Evolutionary conservation across 1,140 invertebrate species (phyloP).

Genomic region (Drosophila albomicans): DNA sequence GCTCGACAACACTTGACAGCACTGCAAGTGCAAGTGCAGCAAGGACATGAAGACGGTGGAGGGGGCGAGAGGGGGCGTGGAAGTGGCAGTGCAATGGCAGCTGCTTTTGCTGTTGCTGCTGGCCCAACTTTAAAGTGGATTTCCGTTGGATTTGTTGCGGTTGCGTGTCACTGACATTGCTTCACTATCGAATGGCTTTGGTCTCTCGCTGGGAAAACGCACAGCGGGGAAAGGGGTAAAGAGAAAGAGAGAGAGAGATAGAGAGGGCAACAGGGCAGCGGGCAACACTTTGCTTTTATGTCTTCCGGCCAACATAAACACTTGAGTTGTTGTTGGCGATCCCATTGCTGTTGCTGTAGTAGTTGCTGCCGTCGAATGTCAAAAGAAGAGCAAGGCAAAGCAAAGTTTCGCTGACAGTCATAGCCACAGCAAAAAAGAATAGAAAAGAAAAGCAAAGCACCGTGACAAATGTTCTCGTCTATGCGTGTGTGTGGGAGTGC

Average conservation of each 20-base stretch:
- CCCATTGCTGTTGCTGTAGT: constrained; percentile 4
- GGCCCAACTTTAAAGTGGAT: constrained; percentile 77
- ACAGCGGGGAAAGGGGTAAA: not conserved
- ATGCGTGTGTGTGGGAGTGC: constrained; percentile 33
- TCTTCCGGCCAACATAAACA: constrained; percentile 84
- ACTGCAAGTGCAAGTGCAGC: constrained; percentile 71
- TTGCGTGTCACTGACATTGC: constrained; percentile 75
- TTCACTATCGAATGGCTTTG: constrained; percentile 44
- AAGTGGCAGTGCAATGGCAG: constrained; percentile 1
- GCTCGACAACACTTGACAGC: constrained; percentile 75
- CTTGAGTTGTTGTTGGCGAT: constrained; percentile 57
- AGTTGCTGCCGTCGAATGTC: constrained; percentile 41
- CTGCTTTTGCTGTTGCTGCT: constrained; percentile 16
- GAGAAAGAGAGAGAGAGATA: not conserved
- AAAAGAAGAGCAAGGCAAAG: constrained; percentile 52
- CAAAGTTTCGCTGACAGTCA: constrained; percentile 76
- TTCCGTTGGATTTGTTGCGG: constrained; percentile 82
- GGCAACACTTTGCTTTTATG: constrained; percentile 74
- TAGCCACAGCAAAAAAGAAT: constrained; percentile 58
- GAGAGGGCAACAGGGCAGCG: not conserved
- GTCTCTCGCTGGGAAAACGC: not conserved
- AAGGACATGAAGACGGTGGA: not conserved
- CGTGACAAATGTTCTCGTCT: constrained; percentile 70
- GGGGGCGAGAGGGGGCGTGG: not conserved
- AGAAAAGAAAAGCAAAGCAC: constrained; percentile 60